phyloP scores from a whole-genome alignment of 2,113 vertebrate species.

The Pipa parva region DNA sequence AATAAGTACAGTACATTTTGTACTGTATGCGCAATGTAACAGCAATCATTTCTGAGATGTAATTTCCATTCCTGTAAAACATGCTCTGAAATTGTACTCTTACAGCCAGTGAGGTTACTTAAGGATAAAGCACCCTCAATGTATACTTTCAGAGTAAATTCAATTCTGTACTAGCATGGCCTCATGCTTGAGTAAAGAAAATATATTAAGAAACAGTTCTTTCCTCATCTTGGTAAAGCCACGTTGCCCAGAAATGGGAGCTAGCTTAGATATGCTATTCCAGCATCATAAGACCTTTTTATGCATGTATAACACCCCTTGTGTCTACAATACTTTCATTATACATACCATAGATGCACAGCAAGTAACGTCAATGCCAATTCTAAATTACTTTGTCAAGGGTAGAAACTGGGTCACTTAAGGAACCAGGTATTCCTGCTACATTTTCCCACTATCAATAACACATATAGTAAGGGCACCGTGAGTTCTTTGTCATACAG shows the following conservation, averaged over 20 bases:
- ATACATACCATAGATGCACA: no score
- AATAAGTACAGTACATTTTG: slow-evolving; percentile 34
- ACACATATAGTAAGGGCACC: no score
- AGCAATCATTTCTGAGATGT: slow-evolving; percentile 30
- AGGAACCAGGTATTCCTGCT: no score
- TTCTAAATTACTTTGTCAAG: no score
- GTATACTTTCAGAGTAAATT: slow-evolving; percentile 29
- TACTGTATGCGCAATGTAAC: slow-evolving; percentile 25
- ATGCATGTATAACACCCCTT: not conserved
- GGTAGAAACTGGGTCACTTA: no score
- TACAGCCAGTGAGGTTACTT: slow-evolving; percentile 29
- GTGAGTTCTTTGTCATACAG: no score
- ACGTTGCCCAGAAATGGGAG: not conserved
- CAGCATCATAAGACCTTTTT: not conserved
- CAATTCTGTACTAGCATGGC: slow-evolving; percentile 5
- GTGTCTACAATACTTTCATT: no score
- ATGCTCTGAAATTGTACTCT: slow-evolving; percentile 23
- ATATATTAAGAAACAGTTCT: not conserved
- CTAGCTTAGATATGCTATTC: not conserved
- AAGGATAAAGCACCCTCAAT: slow-evolving; percentile 34
- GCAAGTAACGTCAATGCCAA: not conserved
- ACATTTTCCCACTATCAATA: no score
- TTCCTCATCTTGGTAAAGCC: not conserved
- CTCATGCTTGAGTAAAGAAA: not conserved
- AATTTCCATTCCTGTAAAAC: slow-evolving; percentile 37